phyloP scores from a whole-genome alignment of 2,113 vertebrate genomes.

The Eptatretus burgeri region DNA sequence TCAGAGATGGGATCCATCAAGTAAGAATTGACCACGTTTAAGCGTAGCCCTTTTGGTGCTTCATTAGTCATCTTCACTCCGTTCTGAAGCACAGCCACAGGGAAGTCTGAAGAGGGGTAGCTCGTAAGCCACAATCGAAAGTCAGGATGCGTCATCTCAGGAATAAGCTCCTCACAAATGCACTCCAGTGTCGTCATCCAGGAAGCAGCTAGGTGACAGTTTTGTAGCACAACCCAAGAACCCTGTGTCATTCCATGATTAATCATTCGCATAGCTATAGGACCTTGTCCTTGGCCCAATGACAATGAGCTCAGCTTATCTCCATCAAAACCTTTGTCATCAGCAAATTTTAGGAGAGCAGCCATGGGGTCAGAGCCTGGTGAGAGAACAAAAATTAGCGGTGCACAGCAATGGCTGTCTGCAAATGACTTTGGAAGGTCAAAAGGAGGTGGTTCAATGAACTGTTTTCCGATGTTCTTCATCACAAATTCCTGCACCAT shows the following conservation, averaged over 20 bases:
- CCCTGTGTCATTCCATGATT: constrained; percentile 36
- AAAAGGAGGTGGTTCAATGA: constrained; percentile 50
- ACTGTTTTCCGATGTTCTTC: constrained; percentile 22
- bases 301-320: constrained; percentile 42
- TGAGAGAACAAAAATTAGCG: constrained; percentile 40
- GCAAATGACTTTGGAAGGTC: constrained; percentile 35
- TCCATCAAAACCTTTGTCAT: constrained; percentile 41
- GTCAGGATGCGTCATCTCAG: constrained; percentile 41
- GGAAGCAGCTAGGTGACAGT: constrained; percentile 55
- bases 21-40: constrained; percentile 42
- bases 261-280: constrained; percentile 48
- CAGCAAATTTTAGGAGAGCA: constrained; percentile 41
- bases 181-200: constrained; percentile 56
- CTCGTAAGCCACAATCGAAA: constrained; percentile 63
- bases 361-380: constrained; percentile 44
- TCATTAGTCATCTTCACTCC: constrained; percentile 72
- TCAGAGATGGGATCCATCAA: constrained; percentile 53
- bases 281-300: constrained; percentile 62
- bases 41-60: constrained; percentile 41
- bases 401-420: constrained; percentile 39
- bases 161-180: constrained; percentile 50
- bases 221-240: constrained; percentile 56
- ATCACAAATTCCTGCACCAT: constrained; percentile 41
- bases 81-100: constrained; percentile 46
- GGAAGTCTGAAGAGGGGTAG: constrained; percentile 46